These are phyloP conservation scores for Tenthredo notha DNA, from an alignment of 2,888 invertebrate genomes.

Conservation along the genomic window DNA sequence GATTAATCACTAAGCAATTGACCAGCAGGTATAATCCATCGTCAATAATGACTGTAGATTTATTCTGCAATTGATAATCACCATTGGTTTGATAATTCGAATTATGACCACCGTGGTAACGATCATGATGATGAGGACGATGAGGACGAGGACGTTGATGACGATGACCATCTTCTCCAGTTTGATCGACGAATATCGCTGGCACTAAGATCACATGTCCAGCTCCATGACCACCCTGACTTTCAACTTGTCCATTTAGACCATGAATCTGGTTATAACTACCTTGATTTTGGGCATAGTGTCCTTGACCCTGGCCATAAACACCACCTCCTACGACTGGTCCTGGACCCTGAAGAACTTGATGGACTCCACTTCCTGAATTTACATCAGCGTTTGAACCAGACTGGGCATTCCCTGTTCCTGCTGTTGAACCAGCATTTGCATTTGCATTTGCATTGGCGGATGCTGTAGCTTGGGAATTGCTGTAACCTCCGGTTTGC, in stretches of 20 bases:
- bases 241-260: neutral
- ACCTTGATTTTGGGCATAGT: neutral
- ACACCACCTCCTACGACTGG: neutral
- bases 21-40: neutral
- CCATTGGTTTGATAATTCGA: neutral
- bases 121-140: neutral
- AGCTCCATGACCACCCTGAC: neutral
- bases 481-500: neutral
- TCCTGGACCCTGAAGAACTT: neutral
- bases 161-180: neutral
- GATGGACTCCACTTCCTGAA: neutral
- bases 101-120: no score
- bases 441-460: slow-evolving; percentile 52
- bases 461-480: slow-evolving; percentile 12
- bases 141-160: neutral
- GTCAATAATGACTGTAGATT: neutral
- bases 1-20: neutral
- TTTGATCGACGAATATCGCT: no score
- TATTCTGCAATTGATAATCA: neutral
- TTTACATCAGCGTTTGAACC: neutral
- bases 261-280: neutral
- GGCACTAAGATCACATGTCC: no score
- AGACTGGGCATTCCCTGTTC: neutral
- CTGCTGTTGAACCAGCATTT: slow-evolving; percentile 37
- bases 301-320: neutral